Conservation (phyloP, 2,113 vertebrate genomes). For the Nesoenas mayeri region DNA sequence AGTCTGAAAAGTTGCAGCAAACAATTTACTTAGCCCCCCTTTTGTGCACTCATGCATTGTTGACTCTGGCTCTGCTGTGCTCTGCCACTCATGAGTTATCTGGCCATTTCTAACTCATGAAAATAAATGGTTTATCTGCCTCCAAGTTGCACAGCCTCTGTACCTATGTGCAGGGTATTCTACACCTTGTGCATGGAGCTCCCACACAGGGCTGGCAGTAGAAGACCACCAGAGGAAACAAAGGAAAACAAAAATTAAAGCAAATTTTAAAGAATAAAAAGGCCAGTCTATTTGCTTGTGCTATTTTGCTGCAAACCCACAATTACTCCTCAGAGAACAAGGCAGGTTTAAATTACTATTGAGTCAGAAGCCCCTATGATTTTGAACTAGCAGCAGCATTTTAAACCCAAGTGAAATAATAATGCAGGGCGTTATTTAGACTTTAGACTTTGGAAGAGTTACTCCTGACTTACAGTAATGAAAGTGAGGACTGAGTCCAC, state of each 20-base stretch:
- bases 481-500: neutral
- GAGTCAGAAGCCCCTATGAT: neutral
- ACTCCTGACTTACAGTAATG: neutral
- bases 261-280: neutral
- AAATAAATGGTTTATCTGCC: neutral
- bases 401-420: neutral
- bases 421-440: fast-evolving
- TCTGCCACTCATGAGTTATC: neutral
- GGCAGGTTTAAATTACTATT: neutral
- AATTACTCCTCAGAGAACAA: neutral
- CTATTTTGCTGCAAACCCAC: neutral
- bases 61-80: neutral
- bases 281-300: neutral
- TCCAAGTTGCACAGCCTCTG: neutral
- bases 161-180: fast-evolving
- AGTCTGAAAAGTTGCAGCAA: neutral
- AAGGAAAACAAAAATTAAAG: neutral
- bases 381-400: neutral
- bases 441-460: neutral
- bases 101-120: neutral
- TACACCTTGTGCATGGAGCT: neutral
- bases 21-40: neutral
- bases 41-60: neutral
- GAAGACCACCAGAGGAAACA: neutral
- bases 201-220: neutral